A percentile compares a stretch with the other conserved stretches of the same genome.
Evolutionary conservation across 2,113 vertebrate species (phyloP).

Genomic region (Ptyas mucosa): DNA sequence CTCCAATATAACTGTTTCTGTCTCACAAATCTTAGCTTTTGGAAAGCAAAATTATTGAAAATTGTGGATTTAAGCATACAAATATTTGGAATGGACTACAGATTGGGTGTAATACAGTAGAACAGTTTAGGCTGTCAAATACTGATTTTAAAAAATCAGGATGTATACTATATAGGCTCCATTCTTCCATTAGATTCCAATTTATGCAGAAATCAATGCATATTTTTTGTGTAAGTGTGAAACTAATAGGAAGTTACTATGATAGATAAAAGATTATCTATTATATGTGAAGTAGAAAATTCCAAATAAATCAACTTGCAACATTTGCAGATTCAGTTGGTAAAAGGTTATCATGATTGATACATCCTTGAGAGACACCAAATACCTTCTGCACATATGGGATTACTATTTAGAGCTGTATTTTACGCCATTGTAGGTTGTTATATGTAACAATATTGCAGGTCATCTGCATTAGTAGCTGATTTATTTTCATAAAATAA

Average conservation of each 20-base stretch:
- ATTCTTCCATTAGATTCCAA: background rate
- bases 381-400: background rate
- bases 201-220: background rate
- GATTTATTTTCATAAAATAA: background rate
- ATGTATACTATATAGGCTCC: background rate
- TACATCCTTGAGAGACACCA: background rate
- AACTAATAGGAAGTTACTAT: background rate
- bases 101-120: background rate
- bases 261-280: background rate
- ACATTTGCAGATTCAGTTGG: background rate
- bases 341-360: constrained; percentile 24
- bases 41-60: background rate
- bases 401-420: constrained; percentile 12
- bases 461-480: background rate
- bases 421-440: background rate
- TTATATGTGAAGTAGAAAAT: background rate
- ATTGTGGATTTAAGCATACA: background rate
- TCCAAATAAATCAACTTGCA: background rate
- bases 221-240: background rate
- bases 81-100: background rate
- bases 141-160: background rate
- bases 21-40: background rate
- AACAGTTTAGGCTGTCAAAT: background rate
- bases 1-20: background rate
- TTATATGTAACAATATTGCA: background rate